Evolutionary conservation across 2,888 invertebrate genomes (phyloP).

Genomic region (Monopis laevigella): DNA sequence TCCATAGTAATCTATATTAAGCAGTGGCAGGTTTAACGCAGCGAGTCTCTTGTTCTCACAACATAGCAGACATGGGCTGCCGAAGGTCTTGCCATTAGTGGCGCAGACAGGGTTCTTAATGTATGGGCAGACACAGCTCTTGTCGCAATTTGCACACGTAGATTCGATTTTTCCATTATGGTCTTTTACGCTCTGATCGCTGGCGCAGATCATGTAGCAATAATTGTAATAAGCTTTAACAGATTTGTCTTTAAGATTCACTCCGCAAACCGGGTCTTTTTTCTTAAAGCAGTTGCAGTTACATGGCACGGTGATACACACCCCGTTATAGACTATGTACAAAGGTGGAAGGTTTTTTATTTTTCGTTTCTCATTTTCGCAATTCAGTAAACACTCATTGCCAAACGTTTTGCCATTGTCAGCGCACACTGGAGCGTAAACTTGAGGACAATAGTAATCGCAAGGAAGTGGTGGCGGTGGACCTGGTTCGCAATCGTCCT

Average conservation of each 20-base stretch:
- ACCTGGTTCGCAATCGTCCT: too few species aligned
- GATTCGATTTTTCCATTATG: not conserved
- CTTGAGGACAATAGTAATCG: not conserved
- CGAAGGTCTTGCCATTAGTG: not conserved
- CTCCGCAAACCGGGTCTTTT: not conserved
- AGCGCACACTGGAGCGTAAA: not conserved
- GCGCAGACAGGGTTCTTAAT: not conserved
- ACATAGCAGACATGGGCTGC: not conserved
- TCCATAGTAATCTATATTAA: slow-evolving; percentile 8
- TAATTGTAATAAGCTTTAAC: not conserved
- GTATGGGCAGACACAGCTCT: not conserved
- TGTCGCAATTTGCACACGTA: not conserved
- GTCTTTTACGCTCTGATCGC: too few species aligned
- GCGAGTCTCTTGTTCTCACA: not conserved
- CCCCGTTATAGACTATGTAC: not conserved
- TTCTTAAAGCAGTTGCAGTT: not conserved
- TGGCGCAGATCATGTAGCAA: slow-evolving; percentile 1
- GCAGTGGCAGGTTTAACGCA: not conserved
- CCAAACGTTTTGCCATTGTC: slow-evolving; percentile 1
- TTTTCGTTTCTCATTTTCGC: not conserved
- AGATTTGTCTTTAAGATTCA: too few species aligned
- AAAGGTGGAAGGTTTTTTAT: not conserved
- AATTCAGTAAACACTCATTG: not conserved
- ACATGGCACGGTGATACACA: not conserved
- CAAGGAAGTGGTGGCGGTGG: too few species aligned